A percentile compares a stretch with the other conserved stretches of the same genome.
Conservation (phyloP, 2,113 vertebrate species). For the Tachycineta bicolor region DNA sequence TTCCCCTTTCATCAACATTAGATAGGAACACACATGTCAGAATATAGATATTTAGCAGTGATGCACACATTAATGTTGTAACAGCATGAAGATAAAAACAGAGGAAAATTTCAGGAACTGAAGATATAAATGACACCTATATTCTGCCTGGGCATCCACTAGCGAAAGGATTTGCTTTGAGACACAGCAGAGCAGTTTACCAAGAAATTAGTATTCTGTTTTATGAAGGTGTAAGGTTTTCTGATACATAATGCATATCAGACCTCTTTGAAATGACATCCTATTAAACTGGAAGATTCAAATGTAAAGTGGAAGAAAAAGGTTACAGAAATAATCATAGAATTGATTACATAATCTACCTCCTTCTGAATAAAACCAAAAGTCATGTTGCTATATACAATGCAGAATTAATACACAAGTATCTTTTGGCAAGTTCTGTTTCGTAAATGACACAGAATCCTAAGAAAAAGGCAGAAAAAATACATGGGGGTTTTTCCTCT, state of each 20-base stretch:
- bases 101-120: neutral
- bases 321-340: slow-evolving; percentile 58
- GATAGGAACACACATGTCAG: neutral
- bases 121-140: neutral
- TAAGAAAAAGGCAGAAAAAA: neutral
- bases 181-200: slow-evolving; percentile 20
- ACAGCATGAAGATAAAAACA: neutral
- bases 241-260: slow-evolving; percentile 57
- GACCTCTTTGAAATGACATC: slow-evolving; percentile 36
- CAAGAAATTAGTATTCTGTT: slow-evolving; percentile 51
- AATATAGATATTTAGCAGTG: neutral
- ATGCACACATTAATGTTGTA: neutral
- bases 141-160: neutral
- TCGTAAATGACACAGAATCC: slow-evolving; percentile 3
- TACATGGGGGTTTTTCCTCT: neutral
- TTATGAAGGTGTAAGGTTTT: slow-evolving; percentile 31
- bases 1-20: neutral
- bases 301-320: slow-evolving; percentile 59
- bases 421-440: neutral
- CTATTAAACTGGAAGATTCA: slow-evolving; percentile 47
- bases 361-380: slow-evolving; percentile 48
- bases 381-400: slow-evolving; percentile 27
- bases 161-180: slow-evolving; percentile 1
- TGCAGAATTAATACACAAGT: neutral
- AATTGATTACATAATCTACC: slow-evolving; percentile 59